A percentile compares a stretch with the other conserved stretches of the same genome.
Conservation (phyloP, 2,797 vertebrate genomes). For the Bradypus variegatus region DNA sequence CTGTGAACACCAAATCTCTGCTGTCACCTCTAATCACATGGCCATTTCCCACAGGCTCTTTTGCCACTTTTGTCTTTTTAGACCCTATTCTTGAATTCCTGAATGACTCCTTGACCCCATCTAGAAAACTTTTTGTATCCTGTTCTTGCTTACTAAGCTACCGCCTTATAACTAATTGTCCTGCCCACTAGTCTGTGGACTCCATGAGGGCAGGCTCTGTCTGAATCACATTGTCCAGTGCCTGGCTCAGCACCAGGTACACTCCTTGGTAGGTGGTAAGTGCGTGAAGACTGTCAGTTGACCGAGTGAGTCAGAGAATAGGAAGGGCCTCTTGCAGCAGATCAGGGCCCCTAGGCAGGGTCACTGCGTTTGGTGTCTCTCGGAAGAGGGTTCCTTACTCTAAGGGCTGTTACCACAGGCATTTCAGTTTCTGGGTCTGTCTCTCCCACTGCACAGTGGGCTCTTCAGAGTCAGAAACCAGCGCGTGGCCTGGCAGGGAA, state of each 20-base stretch:
- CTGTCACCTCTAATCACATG: background rate
- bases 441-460: too few relatives aligned
- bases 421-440: background rate
- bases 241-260: background rate
- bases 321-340: background rate
- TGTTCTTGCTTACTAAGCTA: background rate
- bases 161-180: background rate
- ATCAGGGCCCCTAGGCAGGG: background rate
- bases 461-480: background rate
- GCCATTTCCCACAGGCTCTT: background rate
- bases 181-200: background rate
- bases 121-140: background rate
- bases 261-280: background rate
- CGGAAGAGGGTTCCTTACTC: background rate
- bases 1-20: background rate
- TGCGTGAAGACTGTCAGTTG: background rate
- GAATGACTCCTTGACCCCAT: background rate
- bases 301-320: background rate
- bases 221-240: background rate
- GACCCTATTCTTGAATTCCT: background rate
- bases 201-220: fast-evolving
- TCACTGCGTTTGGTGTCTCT: background rate
- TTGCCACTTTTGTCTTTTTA: background rate
- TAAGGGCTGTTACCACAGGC: background rate
- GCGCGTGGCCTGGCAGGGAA: background rate